phyloP scores from a whole-genome alignment of 2,797 vertebrate species.

The Periparus ater region DNA sequence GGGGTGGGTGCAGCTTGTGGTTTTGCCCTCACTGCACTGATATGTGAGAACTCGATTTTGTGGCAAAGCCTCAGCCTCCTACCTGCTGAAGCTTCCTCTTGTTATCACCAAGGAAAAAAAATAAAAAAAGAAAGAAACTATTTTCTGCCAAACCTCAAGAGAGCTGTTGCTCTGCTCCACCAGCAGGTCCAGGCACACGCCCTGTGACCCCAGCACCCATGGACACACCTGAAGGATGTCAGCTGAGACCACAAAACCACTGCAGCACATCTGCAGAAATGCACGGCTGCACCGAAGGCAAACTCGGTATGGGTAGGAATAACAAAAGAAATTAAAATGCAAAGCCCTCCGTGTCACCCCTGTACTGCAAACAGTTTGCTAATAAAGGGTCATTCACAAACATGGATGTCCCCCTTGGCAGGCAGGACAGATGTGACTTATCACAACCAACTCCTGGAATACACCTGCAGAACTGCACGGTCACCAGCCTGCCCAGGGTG shows the following conservation, averaged over 20 bases:
- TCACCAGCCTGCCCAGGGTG: background rate
- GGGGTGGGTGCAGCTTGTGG: background rate
- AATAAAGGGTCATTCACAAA: background rate
- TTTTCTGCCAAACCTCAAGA: conserved; percentile 38
- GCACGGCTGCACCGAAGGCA: rapidly evolving
- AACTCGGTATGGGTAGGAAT: rapidly evolving
- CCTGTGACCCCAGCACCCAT: background rate
- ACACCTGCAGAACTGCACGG: background rate
- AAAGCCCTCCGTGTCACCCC: background rate
- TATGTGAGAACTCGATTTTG: background rate
- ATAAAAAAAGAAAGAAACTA: background rate
- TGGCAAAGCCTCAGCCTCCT: background rate
- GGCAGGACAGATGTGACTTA: background rate
- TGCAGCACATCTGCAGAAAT: background rate
- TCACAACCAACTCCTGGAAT: background rate
- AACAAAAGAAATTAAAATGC: background rate
- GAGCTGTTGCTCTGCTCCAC: background rate
- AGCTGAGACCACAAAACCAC: background rate
- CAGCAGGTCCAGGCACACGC: background rate
- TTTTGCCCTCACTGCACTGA: background rate
- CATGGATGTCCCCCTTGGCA: background rate
- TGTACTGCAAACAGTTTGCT: background rate
- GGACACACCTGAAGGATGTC: rapidly evolving
- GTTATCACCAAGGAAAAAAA: background rate
- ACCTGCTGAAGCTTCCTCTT: conserved; percentile 48